Conservation (phyloP, 2,888 invertebrate species). For the Tholera decimalis region DNA sequence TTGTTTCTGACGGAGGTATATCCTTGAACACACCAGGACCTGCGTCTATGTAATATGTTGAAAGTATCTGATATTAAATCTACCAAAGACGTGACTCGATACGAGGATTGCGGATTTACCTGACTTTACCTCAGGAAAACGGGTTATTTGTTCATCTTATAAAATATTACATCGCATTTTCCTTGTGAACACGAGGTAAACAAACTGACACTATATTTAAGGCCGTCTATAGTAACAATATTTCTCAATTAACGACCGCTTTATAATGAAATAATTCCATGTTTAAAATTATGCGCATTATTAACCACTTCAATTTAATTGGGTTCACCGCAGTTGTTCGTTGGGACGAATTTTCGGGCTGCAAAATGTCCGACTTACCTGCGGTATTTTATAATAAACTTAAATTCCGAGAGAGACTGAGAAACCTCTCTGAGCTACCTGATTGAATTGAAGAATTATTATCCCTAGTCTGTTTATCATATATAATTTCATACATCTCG, state of each 20-base stretch:
- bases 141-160: conserved; percentile 38
- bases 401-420: conserved; percentile 16
- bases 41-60: conserved; percentile 20
- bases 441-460: conserved; percentile 1
- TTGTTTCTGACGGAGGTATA: conserved; percentile 20
- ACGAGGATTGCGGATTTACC: conserved; percentile 28
- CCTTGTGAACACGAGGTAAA: conserved; percentile 2
- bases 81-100: conserved; percentile 29
- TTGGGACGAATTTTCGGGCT: conserved; percentile 24
- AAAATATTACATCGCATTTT: conserved; percentile 29
- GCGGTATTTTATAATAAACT: conserved; percentile 31
- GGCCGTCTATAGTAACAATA: conserved; percentile 27
- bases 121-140: conserved; percentile 31
- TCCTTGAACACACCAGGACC: conserved; percentile 12
- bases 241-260: conserved; percentile 24
- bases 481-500: neutral
- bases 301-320: conserved; percentile 52
- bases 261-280: conserved; percentile 13
- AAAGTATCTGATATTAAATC: conserved; percentile 54
- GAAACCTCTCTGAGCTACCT: neutral
- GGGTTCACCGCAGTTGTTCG: conserved; percentile 49
- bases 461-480: no score
- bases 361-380: conserved; percentile 41
- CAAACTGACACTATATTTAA: conserved; percentile 5
- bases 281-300: conserved; percentile 40